Evolutionary conservation across 2,888 invertebrate genomes (phyloP), one percentile per base, ranked within the genome.

Genomic region (Ganaspis brasiliensis): DNA sequence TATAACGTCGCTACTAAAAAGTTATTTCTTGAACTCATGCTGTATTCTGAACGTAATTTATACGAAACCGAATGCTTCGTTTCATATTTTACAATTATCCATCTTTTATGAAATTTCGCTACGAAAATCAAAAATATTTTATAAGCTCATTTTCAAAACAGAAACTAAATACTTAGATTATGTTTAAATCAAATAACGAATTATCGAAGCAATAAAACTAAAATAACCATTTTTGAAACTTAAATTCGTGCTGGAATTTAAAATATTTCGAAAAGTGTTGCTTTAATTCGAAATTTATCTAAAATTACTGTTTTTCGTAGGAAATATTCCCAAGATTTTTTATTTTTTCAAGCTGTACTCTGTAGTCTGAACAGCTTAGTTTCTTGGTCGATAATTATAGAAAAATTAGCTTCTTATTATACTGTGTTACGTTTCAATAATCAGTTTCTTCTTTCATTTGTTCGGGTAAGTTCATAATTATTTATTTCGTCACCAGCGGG

Each of bases 1-100:
- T 63, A 19, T n/a, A 40, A 21, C 16, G 21, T 56, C 21, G 40
- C 35, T 0, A 9, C 9, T 19, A 5, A 19, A 14, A 14, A 31
- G 59, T n/a, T 8, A 35, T 24, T 63, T 21, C 21, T 8, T 24
- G n/a, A 49, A 37, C 59, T 57, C 71, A 73, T 73, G 77, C 71
- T 73, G 78, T 70, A 78, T 73, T 73, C 78, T 67, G 73, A 78
- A 78, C n/a, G 55, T 56, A 57, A 55, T 70, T 70, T 75, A n/a
- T n/a, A n/a, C n/a, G n/a, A n/a, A n/a, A n/a, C n/a, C n/a, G n/a
- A n/a, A n/a, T n/a, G n/a, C n/a, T n/a, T n/a, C n/a, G n/a, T n/a
- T n/a, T n/a, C n/a, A n/a, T n/a, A n/a, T n/a, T n/a, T n/a, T n/a
- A n/a, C n/a, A n/a, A n/a, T n/a, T n/a, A n/a, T n/a, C n/a, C n/a